Conservation (phyloP, 1,140 invertebrate genomes). For the Lasaia peninsularis region DNA sequence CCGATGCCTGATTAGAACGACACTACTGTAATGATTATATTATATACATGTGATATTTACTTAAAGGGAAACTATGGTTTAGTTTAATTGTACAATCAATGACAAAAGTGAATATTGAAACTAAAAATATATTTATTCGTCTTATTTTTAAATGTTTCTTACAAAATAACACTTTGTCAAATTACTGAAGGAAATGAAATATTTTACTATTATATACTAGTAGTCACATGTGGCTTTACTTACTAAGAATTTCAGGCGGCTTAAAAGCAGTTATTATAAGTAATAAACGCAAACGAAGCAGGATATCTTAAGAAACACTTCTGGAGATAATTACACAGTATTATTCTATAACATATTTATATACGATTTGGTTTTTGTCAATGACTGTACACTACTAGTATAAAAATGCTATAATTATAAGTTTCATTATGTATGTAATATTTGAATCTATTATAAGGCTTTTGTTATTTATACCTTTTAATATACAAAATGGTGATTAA, state of each 20-base stretch:
- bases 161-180: too few species aligned
- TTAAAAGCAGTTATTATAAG: too few species aligned
- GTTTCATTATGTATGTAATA: background rate
- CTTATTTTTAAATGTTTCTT: too few species aligned
- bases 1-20: too few species aligned
- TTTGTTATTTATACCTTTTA: conserved; percentile 9
- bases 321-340: background rate
- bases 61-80: background rate
- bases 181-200: too few species aligned
- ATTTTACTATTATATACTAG: too few species aligned
- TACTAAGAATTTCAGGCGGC: too few species aligned
- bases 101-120: background rate
- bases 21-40: background rate
- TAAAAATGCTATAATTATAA: background rate
- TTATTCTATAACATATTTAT: background rate
- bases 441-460: conserved; percentile 1
- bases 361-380: background rate
- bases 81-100: background rate
- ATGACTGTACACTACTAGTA: background rate
- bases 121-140: too few species aligned
- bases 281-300: too few species aligned
- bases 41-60: conserved; percentile 3
- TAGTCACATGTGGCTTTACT: too few species aligned
- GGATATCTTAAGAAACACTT: too few species aligned
- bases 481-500: conserved; percentile 7